A percentile compares a stretch with the other conserved stretches of the same genome.
These are phyloP conservation scores for Taenioides sp. DNA, from an alignment of 2,797 vertebrate species.

Conservation along the genomic window DNA sequence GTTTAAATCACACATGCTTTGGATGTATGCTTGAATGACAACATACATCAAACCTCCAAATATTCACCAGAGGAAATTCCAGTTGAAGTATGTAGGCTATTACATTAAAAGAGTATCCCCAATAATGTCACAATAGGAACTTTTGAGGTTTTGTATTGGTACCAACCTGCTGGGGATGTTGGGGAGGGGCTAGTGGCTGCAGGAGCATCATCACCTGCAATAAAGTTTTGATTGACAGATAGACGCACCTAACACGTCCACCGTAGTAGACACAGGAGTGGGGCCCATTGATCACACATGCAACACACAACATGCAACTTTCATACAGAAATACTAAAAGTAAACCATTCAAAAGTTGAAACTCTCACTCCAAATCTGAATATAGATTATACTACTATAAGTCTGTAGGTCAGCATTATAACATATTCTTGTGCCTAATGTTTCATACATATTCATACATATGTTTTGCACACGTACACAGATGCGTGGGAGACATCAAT, in stretches of 20 bases:
- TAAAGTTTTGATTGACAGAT: slow-evolving; percentile 78
- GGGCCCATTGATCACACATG: slow-evolving; percentile 45
- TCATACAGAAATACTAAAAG: slow-evolving; percentile 22
- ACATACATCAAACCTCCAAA: slow-evolving; percentile 53
- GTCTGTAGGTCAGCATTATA: slow-evolving; percentile 4
- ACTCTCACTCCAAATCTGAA: slow-evolving; percentile 10
- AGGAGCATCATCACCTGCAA: slow-evolving; percentile 80
- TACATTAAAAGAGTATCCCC: background rate
- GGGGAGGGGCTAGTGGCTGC: slow-evolving; percentile 67
- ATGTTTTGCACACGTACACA: background rate
- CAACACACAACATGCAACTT: slow-evolving; percentile 49
- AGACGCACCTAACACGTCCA: slow-evolving; percentile 70
- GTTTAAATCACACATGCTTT: slow-evolving; percentile 41
- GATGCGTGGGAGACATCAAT: no score
- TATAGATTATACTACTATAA: background rate
- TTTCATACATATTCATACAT: background rate
- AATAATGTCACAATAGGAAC: slow-evolving; percentile 7
- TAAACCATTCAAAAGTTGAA: slow-evolving; percentile 13
- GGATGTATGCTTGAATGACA: slow-evolving; percentile 46
- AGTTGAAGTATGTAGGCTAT: slow-evolving; percentile 1
- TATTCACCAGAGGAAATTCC: slow-evolving; percentile 3
- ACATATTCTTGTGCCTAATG: background rate
- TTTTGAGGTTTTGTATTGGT: slow-evolving; percentile 42
- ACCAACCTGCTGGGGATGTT: slow-evolving; percentile 79
- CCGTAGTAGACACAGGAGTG: slow-evolving; percentile 55